Conservation (phyloP, 2,888 invertebrate species). For the Microplitis deprimator region DNA sequence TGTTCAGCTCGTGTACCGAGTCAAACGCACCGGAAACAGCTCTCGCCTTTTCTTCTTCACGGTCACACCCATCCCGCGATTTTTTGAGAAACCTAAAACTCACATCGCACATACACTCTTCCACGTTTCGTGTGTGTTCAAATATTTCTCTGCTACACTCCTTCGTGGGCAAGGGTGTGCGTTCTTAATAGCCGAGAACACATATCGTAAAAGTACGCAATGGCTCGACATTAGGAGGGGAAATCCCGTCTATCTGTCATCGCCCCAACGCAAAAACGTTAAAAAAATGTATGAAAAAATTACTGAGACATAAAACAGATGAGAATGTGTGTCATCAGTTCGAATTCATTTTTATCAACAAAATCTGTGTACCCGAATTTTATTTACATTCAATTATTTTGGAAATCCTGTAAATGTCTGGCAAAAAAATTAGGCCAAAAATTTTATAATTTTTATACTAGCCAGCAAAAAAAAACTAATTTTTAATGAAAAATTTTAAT, state of each 20-base stretch:
- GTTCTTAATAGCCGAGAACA: slow-evolving; percentile 43
- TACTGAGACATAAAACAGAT: slow-evolving; percentile 32
- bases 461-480: too few relatives aligned
- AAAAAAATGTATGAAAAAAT: slow-evolving; percentile 29
- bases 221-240: slow-evolving; percentile 42
- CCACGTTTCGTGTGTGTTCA: background rate
- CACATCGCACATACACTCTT: background rate
- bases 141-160: slow-evolving; percentile 17
- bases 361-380: slow-evolving; percentile 22
- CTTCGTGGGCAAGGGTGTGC: slow-evolving; percentile 29
- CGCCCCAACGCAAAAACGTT: slow-evolving; percentile 24
- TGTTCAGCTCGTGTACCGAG: slow-evolving; percentile 46
- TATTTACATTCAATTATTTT: too few relatives aligned
- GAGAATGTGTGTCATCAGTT: slow-evolving; percentile 33
- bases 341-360: background rate
- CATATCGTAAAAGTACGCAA: slow-evolving; percentile 42
- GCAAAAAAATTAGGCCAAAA: too few relatives aligned
- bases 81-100: slow-evolving; percentile 41
- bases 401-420: too few relatives aligned
- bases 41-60: slow-evolving; percentile 36
- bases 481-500: too few relatives aligned
- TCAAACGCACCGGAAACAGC: slow-evolving; percentile 53
- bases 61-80: slow-evolving; percentile 19
- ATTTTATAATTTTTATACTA: too few relatives aligned
- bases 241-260: slow-evolving; percentile 40